Percentiles rank a stretch among this genome's conserved stretches.
Evolutionary conservation across 2,888 invertebrate genomes (phyloP).

Genomic region (Drosophila setosimentum): DNA sequence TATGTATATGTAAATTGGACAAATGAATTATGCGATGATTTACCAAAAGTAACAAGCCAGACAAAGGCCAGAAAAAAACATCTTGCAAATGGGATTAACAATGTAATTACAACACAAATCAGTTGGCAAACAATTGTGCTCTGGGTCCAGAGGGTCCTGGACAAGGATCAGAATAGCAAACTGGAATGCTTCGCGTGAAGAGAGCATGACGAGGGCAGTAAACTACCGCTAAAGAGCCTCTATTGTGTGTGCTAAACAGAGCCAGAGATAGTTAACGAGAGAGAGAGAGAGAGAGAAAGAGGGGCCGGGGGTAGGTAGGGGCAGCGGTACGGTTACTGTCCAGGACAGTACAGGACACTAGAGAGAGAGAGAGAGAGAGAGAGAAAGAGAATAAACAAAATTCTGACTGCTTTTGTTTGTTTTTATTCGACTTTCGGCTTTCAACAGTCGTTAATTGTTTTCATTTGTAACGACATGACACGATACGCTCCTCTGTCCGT

Average conservation of each 20-base stretch:
- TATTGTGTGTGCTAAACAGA: slow-evolving; percentile 43
- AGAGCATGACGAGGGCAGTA: slow-evolving; percentile 13
- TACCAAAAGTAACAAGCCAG: slow-evolving; percentile 40
- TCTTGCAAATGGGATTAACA: slow-evolving; percentile 70
- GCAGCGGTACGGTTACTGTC: background rate
- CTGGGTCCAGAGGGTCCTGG: background rate
- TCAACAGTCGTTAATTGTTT: slow-evolving; percentile 71
- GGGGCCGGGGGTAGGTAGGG: background rate
- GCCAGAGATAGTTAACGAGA: background rate
- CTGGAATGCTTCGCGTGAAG: background rate
- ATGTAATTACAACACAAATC: slow-evolving; percentile 75
- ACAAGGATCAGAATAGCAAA: background rate
- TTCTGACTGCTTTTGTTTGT: slow-evolving; percentile 59
- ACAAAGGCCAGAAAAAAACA: slow-evolving; percentile 42
- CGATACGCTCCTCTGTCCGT: slow-evolving; percentile 34
- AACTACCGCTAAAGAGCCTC: slow-evolving; percentile 56
- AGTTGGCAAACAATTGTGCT: slow-evolving; percentile 44
- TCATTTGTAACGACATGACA: slow-evolving; percentile 72
- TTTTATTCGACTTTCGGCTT: slow-evolving; percentile 65
- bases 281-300: background rate
- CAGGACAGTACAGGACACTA: background rate
- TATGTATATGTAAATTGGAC: background rate
- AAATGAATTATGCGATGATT: slow-evolving; percentile 28
- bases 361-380: slow-evolving; percentile 2
- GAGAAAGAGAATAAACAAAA: slow-evolving; percentile 14